Conservation (phyloP, 2,113 vertebrate genomes). For the Istiophorus platypterus region DNA sequence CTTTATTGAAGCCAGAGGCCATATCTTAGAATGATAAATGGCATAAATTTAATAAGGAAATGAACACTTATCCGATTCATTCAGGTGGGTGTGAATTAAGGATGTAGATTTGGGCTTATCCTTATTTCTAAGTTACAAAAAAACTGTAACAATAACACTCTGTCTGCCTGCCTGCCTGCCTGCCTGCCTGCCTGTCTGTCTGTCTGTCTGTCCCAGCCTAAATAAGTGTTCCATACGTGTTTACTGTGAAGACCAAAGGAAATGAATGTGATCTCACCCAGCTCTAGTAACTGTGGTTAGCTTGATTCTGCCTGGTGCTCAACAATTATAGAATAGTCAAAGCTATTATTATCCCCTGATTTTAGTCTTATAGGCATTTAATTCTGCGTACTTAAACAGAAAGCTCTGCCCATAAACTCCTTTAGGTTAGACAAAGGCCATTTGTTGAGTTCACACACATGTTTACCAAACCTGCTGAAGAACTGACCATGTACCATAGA, state of each 20-base stretch:
- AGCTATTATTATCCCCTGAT: neutral
- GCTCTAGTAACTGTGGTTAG: neutral
- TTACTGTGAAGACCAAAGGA: constrained; percentile 53
- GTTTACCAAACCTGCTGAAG: neutral
- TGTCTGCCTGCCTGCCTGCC: too few relatives aligned
- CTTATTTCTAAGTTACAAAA: too few relatives aligned
- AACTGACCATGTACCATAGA: accelerated
- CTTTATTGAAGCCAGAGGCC: neutral
- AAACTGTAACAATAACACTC: too few relatives aligned
- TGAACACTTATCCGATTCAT: too few relatives aligned
- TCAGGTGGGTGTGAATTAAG: too few relatives aligned
- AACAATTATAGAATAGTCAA: accelerated
- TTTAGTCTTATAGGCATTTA: neutral
- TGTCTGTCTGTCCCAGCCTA: neutral
- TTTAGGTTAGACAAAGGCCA: neutral
- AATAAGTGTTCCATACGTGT: neutral
- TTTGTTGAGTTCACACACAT: too few relatives aligned
- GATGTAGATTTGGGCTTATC: too few relatives aligned
- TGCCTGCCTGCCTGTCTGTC: too few relatives aligned
- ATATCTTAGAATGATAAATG: too few relatives aligned
- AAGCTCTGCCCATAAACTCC: neutral
- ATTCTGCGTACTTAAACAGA: neutral
- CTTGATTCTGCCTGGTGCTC: constrained; percentile 24
- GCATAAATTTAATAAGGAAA: too few relatives aligned
- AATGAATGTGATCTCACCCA: neutral